phyloP scores from a whole-genome alignment of 2,888 invertebrate species.

The Callinectes sapidus region DNA sequence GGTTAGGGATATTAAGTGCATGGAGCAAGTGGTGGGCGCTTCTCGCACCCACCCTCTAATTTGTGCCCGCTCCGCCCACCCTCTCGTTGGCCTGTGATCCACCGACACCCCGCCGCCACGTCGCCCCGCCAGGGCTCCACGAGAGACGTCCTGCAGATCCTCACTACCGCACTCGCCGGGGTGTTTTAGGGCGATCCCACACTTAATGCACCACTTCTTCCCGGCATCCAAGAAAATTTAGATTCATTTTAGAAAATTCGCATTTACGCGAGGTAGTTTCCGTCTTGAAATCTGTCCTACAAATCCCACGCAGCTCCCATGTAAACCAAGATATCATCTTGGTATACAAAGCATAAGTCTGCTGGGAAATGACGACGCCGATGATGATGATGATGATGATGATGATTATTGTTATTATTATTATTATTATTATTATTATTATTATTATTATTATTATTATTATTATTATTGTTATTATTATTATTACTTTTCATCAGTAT shows the following conservation, averaged over 20 bases:
- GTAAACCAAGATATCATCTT: slow-evolving; percentile 14
- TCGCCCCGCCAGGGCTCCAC: background rate
- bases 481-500: background rate
- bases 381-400: background rate
- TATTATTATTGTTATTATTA: background rate
- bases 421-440: background rate
- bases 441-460: background rate
- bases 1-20: slow-evolving; percentile 53
- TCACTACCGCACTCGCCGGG: slow-evolving; percentile 1
- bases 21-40: slow-evolving; percentile 50
- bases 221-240: background rate
- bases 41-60: slow-evolving; percentile 64
- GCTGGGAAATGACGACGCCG: background rate
- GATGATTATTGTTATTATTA: background rate
- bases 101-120: slow-evolving; percentile 41
- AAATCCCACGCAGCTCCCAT: slow-evolving; percentile 30
- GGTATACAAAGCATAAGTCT: background rate
- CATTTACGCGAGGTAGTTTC: background rate
- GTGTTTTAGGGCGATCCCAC: slow-evolving; percentile 16
- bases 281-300: slow-evolving; percentile 12
- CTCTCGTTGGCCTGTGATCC: slow-evolving; percentile 28
- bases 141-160: background rate
- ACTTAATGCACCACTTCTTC: slow-evolving; percentile 32
- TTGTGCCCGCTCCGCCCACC: slow-evolving; percentile 52
- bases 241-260: slow-evolving; percentile 22